Percentiles rank a stretch among this genome's conserved stretches.
These are phyloP conservation scores for Rhimphoctona megacephalus DNA, from an alignment of 2,888 invertebrate genomes.

Conservation along the genomic window DNA sequence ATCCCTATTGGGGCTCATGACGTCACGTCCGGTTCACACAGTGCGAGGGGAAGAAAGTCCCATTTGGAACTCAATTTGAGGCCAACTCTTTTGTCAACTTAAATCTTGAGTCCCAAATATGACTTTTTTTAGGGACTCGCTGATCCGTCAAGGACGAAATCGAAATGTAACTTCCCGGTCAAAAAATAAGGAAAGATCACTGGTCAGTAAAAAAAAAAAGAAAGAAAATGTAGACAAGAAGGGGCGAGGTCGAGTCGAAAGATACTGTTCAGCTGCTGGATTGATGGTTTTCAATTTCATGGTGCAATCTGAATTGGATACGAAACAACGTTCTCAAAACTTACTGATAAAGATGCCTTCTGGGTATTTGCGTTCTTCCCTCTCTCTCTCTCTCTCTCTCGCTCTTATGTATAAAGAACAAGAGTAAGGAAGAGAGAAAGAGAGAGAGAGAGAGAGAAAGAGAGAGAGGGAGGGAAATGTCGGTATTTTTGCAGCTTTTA, in stretches of 20 bases:
- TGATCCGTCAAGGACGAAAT: too few relatives aligned
- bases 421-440: background rate
- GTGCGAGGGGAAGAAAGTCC: too few relatives aligned
- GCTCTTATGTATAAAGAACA: background rate
- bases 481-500: constrained; percentile 45
- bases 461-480: constrained; percentile 7
- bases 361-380: constrained; percentile 19
- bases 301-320: constrained; percentile 65
- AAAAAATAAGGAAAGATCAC: background rate
- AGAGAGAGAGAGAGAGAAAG: background rate
- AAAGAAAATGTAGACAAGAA: constrained; percentile 2
- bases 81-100: too few relatives aligned
- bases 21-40: too few relatives aligned
- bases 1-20: too few relatives aligned
- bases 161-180: background rate
- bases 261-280: constrained; percentile 57
- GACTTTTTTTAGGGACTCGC: too few relatives aligned
- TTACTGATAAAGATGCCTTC: constrained; percentile 60
- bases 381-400: constrained; percentile 2
- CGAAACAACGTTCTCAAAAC: constrained; percentile 52
- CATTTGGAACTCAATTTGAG: too few relatives aligned
- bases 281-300: constrained; percentile 65
- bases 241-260: constrained; percentile 1
- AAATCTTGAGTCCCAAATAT: too few relatives aligned
- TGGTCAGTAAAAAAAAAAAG: background rate